These are phyloP conservation scores for Papilio machaon DNA, from an alignment of 1,140 invertebrate species.

Conservation along the genomic window DNA sequence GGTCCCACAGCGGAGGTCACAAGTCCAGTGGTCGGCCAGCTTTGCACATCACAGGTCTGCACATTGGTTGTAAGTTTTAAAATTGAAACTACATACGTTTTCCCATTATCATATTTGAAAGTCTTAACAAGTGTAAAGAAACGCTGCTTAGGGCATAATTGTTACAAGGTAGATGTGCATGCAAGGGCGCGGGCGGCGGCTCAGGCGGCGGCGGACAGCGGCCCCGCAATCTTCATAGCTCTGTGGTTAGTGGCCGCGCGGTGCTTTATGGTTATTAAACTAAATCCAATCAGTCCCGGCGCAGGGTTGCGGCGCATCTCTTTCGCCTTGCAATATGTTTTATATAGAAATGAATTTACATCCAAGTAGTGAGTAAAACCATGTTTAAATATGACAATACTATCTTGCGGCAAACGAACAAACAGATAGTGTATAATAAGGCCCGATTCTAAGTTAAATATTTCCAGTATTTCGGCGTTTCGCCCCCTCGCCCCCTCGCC, in stretches of 20 bases:
- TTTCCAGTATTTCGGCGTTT: no score
- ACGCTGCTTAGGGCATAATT: neutral
- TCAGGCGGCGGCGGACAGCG: neutral
- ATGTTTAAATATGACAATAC: neutral
- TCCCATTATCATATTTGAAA: neutral
- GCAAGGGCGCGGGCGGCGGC: neutral
- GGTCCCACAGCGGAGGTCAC: no score
- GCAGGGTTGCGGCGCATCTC: constrained; percentile 19
- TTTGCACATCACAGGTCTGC: no score
- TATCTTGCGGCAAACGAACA: no score
- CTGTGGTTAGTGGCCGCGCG: constrained; percentile 42
- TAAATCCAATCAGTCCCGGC: constrained; percentile 64
- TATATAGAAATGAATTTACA: neutral
- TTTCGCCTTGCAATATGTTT: no score
- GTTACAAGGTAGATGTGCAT: neutral
- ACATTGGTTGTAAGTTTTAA: no score
- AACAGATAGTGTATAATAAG: no score
- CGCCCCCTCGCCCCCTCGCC: no score
- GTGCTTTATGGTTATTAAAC: constrained; percentile 77
- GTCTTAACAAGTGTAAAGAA: neutral
- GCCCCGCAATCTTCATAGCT: constrained; percentile 46
- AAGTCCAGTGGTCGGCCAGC: no score
- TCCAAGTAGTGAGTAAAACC: neutral
- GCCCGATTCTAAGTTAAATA: no score
- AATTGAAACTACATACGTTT: no score